Base-by-base conservation (phyloP, 2,797 vertebrate genomes). In the Amniataba percoides region DNA sequence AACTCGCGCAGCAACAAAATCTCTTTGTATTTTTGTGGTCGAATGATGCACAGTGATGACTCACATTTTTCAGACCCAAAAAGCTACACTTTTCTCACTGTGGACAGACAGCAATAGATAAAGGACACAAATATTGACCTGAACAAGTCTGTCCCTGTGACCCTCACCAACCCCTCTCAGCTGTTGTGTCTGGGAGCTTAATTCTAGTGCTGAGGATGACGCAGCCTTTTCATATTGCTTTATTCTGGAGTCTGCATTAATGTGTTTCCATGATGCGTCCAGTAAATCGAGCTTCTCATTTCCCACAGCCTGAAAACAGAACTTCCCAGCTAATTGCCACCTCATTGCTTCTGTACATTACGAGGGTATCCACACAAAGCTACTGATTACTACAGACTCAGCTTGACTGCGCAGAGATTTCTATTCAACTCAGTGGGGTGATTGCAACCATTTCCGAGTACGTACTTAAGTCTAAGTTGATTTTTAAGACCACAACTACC, bases 1-100 rank as follows among this genome's bases (percentile, higher is more conserved):
- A 80, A 84, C 70, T 82, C 45, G 72, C 78, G 15, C 5, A 77
- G 75, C 72, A 85, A 70, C 74, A 51, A 70, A 89, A 85, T 84
- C 71, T 87, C 77, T 69, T 84, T 80, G 66, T 74, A 74, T 85
- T 87, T 89, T 60, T 81, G 87, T 51, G 80, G 81, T 81, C 49
- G 60, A 67, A 62, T 59, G 73, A 80, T 82, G 68, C 72, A 77
- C 53, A 60, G 34, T 12, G n/a, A 71, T 88, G 85, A 86, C 56
- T 90, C 72, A 69, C 14, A 1, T 52, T 62, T 78, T 82, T 70
- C 58, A 46, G 57, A 66, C 42, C 42, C 42, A 23, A 61, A 74
- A 68, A 25, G 53, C 60, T 55, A 53, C 36, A 62, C 34, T 79
- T 36, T 87, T 80, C 81, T 76, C 45, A 81, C 58, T 61, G 39